Percentiles rank a stretch among this genome's conserved stretches.
phyloP scores from a whole-genome alignment of 2,797 vertebrate species.

The Florisuga fusca region DNA sequence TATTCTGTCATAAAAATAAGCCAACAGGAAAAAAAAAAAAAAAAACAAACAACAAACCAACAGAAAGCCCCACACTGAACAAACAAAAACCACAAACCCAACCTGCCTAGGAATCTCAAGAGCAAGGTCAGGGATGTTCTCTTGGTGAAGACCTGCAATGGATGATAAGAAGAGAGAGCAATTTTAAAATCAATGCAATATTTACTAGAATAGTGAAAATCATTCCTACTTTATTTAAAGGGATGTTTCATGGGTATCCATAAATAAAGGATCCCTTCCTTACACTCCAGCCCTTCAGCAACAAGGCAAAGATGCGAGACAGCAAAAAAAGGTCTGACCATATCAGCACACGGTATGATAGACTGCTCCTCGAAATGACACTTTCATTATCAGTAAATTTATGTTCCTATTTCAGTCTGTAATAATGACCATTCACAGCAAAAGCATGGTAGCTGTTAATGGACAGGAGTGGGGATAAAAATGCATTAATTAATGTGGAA shows the following conservation, averaged over 20 bases:
- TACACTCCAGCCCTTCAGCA: slow-evolving; percentile 52
- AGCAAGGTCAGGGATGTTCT: slow-evolving; percentile 31
- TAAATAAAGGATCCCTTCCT: slow-evolving; percentile 62
- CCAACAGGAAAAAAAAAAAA: background rate
- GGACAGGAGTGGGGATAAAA: slow-evolving; percentile 86
- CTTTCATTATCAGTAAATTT: slow-evolving; percentile 95
- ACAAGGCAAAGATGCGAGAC: slow-evolving; percentile 66
- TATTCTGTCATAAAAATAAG: background rate
- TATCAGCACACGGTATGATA: slow-evolving; percentile 85
- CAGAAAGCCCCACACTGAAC: background rate
- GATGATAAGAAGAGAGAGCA: slow-evolving; percentile 57
- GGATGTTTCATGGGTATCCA: slow-evolving; percentile 38
- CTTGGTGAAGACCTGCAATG: slow-evolving; percentile 21
- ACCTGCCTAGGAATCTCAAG: background rate
- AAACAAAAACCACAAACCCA: background rate
- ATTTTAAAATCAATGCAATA: slow-evolving; percentile 72
- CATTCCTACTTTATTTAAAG: slow-evolving; percentile 47
- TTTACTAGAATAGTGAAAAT: slow-evolving; percentile 49
- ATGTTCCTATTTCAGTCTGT: slow-evolving; percentile 92
- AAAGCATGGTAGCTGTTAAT: slow-evolving; percentile 85
- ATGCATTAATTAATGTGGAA: slow-evolving; percentile 89
- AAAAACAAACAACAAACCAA: background rate
- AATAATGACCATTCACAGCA: slow-evolving; percentile 90
- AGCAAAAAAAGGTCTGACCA: slow-evolving; percentile 73
- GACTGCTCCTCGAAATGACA: slow-evolving; percentile 89